These are phyloP conservation scores for Nymphalis urticae DNA, from an alignment of 2,888 invertebrate species.

Conservation along the genomic window DNA sequence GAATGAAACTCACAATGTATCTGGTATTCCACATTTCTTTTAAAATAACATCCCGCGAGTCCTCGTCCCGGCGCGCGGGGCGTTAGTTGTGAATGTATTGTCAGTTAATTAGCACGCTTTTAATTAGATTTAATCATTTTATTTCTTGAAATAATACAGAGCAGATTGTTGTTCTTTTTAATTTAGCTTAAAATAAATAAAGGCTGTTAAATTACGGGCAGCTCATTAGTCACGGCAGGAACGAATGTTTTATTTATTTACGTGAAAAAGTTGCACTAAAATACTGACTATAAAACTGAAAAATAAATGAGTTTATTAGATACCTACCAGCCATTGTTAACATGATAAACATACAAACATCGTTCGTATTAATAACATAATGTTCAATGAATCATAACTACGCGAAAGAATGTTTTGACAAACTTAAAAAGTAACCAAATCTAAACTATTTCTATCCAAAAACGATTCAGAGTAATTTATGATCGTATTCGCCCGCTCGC, in stretches of 20 bases:
- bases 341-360: too few relatives aligned
- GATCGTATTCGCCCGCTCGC: background rate
- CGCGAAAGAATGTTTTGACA: background rate
- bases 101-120: constrained; percentile 18
- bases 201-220: too few relatives aligned
- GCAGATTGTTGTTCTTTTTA: background rate
- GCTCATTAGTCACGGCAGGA: too few relatives aligned
- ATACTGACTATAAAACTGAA: too few relatives aligned
- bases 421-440: background rate
- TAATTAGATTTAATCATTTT: constrained; percentile 16
- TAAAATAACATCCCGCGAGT: background rate
- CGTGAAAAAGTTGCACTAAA: too few relatives aligned
- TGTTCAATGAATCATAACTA: too few relatives aligned
- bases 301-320: too few relatives aligned
- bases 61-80: background rate
- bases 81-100: constrained; percentile 16
- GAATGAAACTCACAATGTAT: background rate
- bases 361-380: too few relatives aligned
- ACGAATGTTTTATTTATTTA: too few relatives aligned
- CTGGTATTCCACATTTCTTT: background rate
- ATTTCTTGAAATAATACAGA: background rate
- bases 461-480: background rate
- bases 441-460: background rate
- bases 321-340: too few relatives aligned
- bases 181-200: background rate